These are phyloP conservation scores for Podotricha telesiphe DNA, from an alignment of 2,888 invertebrate species.

Conservation along the genomic window DNA sequence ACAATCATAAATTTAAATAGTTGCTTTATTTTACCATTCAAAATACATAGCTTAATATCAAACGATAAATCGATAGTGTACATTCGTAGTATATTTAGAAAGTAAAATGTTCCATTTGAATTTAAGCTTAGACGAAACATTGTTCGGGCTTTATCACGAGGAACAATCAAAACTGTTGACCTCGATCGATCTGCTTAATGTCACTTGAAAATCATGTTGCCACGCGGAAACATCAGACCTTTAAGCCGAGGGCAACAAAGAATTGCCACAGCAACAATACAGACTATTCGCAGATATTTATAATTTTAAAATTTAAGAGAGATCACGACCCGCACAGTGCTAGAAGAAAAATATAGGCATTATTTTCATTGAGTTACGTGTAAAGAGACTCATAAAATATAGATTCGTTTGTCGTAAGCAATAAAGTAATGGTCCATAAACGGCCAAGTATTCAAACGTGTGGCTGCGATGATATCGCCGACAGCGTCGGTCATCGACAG, in stretches of 20 bases:
- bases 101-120: background rate
- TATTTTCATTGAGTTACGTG: conserved; percentile 23
- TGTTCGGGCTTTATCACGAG: conserved; percentile 31
- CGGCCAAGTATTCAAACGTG: conserved; percentile 39
- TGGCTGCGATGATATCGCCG: conserved; percentile 60
- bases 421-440: conserved; percentile 64
- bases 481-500: conserved; percentile 53
- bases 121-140: conserved; percentile 23
- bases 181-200: conserved; percentile 78
- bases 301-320: conserved; percentile 31
- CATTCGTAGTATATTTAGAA: conserved; percentile 9
- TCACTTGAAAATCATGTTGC: conserved; percentile 71
- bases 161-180: conserved; percentile 51
- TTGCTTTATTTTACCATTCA: conserved; percentile 8
- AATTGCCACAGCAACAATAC: conserved; percentile 63
- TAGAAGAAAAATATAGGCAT: conserved; percentile 31
- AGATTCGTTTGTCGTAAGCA: conserved; percentile 37
- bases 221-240: conserved; percentile 68
- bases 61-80: conserved; percentile 14
- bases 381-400: conserved; percentile 36
- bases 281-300: conserved; percentile 56
- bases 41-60: background rate
- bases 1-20: conserved; percentile 15
- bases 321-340: conserved; percentile 48
- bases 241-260: conserved; percentile 69